phyloP scores from a whole-genome alignment of 2,113 vertebrate species.

The Ceyx melanurus region DNA sequence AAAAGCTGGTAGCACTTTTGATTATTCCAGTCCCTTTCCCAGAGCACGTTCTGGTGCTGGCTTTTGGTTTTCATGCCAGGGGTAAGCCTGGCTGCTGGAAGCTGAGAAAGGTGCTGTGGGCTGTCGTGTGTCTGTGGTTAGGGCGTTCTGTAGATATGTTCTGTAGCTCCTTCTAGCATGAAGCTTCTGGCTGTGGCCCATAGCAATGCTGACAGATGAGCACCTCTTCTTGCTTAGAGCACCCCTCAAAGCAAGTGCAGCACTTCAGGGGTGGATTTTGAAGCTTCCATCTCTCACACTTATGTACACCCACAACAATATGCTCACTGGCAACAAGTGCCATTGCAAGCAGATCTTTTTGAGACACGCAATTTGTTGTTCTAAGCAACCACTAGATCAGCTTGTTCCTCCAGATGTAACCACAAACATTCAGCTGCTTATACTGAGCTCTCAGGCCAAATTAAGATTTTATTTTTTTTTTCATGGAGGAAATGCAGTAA shows the following conservation, averaged over 20 bases:
- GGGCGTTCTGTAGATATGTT: neutral
- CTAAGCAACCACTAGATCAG: conserved; percentile 27
- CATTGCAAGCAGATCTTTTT: neutral
- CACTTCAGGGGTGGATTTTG: neutral
- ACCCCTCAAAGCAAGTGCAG: neutral
- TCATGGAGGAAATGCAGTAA: neutral
- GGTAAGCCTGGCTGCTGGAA: neutral
- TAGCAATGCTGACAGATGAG: neutral
- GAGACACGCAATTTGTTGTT: conserved; percentile 10
- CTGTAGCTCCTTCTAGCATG: neutral
- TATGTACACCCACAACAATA: neutral
- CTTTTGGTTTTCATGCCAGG: neutral
- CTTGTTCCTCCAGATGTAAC: conserved; percentile 42
- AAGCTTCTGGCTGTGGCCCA: neutral
- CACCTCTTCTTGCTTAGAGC: neutral
- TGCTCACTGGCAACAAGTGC: neutral
- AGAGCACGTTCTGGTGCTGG: neutral
- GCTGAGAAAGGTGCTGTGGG: neutral
- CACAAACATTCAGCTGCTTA: conserved; percentile 1
- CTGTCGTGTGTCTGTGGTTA: neutral
- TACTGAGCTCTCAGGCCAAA: neutral
- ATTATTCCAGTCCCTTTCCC: neutral
- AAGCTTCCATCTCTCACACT: neutral
- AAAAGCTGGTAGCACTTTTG: neutral
- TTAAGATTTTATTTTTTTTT: neutral